Evolutionary conservation across 2,113 vertebrate genomes (phyloP), one percentile per base, ranked within the genome.

Genomic region (Hyla sarda): DNA sequence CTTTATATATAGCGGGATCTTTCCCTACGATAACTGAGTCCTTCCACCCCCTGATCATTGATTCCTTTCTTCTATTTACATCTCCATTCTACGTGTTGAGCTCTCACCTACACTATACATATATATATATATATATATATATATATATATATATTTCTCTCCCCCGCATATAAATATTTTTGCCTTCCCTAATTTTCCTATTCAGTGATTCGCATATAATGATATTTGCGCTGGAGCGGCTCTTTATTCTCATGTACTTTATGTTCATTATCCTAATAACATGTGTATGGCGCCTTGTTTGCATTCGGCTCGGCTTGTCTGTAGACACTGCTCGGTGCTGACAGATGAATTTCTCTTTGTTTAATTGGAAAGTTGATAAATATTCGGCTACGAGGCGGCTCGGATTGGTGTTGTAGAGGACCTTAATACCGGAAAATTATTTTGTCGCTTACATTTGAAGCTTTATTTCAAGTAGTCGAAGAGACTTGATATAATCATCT

Each of bases 231-330:
- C 65, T 25, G 21, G 48, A 73, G 41, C 17, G 13, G 72, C n/a
- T 47, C 48, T 58, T 73, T 81, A 60, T 81, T 86, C 60, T 25
- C 47, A 45, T 71, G 62, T 79, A 45, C 21, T 80, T 58, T 73
- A 71, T 56, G 65, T 86, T 60, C 77, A 81, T 86, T 86, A 86
- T 72, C 9, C 65, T 80, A 81, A 79, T 81, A 86, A 86, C 84
- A 81, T 81, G 71, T 72, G 50, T 81, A 60, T 30, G n/a, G n/a
- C n/a, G 77, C 17, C 74, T 84, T 75, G 41, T 85, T 85, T 47
- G 41, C 72, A 50, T 32, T 37, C 45, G 37, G 58, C 50, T 65
- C 54, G 9, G 62, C 62, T 71, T 72, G 84, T 80, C 56, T 78
- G 73, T 37, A 34, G 32, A 73, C 71, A 37, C 21, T 30, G 54